phyloP scores from a whole-genome alignment of 2,113 vertebrate genomes.

The Bolborhynchus lineola region DNA sequence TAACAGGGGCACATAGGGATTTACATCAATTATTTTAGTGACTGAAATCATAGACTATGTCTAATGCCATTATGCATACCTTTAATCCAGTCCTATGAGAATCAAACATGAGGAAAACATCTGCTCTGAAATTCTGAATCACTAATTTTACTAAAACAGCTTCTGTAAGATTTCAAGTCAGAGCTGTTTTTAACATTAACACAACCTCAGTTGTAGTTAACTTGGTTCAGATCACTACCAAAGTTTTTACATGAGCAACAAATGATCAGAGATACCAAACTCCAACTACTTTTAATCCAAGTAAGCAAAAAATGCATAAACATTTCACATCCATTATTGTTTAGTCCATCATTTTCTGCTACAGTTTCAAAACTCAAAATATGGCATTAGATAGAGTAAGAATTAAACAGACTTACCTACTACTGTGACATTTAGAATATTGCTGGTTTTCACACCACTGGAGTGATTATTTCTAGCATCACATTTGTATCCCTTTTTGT shows the following conservation, averaged over 20 bases:
- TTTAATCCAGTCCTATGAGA: not conserved
- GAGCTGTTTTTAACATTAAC: not conserved
- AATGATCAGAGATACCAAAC: not conserved
- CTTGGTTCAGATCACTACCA: not conserved
- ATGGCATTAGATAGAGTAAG: not conserved
- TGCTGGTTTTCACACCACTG: constrained; percentile 23
- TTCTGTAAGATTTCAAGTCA: not conserved
- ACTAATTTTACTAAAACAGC: not conserved
- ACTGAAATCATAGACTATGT: not conserved
- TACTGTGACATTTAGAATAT: constrained; percentile 61
- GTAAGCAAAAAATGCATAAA: not conserved
- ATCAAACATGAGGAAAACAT: not conserved
- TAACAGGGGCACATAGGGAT: not conserved
- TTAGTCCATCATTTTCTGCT: not conserved
- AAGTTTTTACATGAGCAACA: not conserved
- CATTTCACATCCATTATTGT: not conserved
- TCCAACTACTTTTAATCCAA: not conserved
- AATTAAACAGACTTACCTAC: constrained; percentile 56
- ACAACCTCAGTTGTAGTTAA: not conserved
- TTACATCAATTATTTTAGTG: not conserved
- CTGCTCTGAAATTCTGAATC: not conserved
- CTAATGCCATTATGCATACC: not conserved
- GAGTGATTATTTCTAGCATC: constrained; percentile 59
- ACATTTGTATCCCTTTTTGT: constrained; percentile 47
- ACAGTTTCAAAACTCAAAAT: not conserved